A percentile compares a stretch with the other conserved stretches of the same genome.
These are phyloP conservation scores for Pseudomyrmex cubaensis DNA, from an alignment of 1,140 invertebrate species.

Conservation along the genomic window DNA sequence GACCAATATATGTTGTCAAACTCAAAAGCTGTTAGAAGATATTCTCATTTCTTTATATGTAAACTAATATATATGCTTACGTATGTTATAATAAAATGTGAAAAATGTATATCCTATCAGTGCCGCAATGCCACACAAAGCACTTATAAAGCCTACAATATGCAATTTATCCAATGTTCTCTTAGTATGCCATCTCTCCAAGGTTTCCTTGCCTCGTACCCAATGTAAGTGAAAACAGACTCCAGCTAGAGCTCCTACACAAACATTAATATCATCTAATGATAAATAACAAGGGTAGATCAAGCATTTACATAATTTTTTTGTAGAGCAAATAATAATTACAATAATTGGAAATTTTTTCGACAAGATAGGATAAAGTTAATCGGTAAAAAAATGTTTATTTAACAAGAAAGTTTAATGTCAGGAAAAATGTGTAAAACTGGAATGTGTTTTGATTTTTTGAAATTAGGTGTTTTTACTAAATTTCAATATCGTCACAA, in stretches of 20 bases:
- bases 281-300: neutral
- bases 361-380: too few species aligned
- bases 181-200: slow-evolving; percentile 69
- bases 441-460: too few species aligned
- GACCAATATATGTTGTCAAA: neutral
- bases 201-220: slow-evolving; percentile 64
- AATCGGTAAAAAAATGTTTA: too few species aligned
- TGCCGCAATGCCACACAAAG: slow-evolving; percentile 57
- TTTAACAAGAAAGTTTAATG: too few species aligned
- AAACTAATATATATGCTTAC: slow-evolving; percentile 62
- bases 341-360: neutral
- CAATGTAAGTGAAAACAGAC: slow-evolving; percentile 73
- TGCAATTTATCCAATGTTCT: slow-evolving; percentile 64
- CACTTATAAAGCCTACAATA: slow-evolving; percentile 66
- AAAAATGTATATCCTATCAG: slow-evolving; percentile 74
- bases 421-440: too few species aligned
- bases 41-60: neutral
- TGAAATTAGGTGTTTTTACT: too few species aligned
- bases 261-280: neutral
- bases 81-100: slow-evolving; percentile 70
- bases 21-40: too few species aligned
- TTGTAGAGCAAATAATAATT: neutral
- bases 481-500: too few species aligned
- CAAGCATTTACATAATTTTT: neutral
- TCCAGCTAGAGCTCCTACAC: slow-evolving; percentile 62